Evolutionary conservation across 2,888 invertebrate genomes (phyloP), one percentile per base, ranked within the genome.

Genomic region (Pandemis cinnamomeana): DNA sequence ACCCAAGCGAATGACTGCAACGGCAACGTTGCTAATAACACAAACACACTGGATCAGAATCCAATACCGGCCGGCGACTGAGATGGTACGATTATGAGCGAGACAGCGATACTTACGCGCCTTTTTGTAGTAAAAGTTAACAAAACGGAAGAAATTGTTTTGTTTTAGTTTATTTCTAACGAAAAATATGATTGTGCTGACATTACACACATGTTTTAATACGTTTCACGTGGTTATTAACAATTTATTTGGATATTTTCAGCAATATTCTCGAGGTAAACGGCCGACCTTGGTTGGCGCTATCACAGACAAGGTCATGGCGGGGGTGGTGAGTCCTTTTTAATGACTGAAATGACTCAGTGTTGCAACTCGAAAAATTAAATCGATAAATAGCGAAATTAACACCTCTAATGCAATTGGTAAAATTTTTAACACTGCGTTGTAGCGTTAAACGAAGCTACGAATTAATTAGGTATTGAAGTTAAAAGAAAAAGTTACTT

Each of bases 21-120:
- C 46, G 70, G 70, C 61, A 67, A 71, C 46, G 70, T 36, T 55
- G 67, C 70, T 66, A 60, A 13, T n/a, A 44, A 36, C 41, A 53
- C 71, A 41, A 53, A 48, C 60, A 71, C 62, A 41, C 61, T 60
- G 36, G 10, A 61, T 44, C 61, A 13, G 20, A 62, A 67, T 61
- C 20, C 8, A 70, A 51, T 27, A 46, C 61, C 64, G 46, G 44
- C 53, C 69, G 46, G 72, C 20, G 72, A 62, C 61, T 46, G 72
- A 58, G 55, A 68, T 15, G 48, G 41, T 55, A 68, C 11, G 4
- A 63, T 13, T 11, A 7, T 4, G 48, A 72, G 48, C n/a, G 63
- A 63, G 71, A 74, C 7, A 41, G 69, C 4, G 48, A 66, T 62
- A 74, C 36, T 41, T 70, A 71, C 74, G 67, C 71, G 70, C 74